Conservation (phyloP, 2,888 invertebrate genomes). For the Hofmannophila pseudospretella region DNA sequence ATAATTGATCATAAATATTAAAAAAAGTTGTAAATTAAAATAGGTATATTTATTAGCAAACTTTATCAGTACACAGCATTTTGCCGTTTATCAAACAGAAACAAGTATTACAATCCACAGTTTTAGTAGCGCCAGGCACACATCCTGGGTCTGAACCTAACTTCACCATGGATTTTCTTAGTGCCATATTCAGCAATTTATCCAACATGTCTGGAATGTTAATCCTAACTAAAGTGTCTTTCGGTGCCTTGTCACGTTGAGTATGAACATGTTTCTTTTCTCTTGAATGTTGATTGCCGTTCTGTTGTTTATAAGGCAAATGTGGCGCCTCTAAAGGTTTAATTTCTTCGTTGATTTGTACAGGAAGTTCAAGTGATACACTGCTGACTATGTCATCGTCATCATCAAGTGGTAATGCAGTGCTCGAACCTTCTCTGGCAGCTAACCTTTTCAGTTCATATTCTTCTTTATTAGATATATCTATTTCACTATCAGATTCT, state of each 20-base stretch:
- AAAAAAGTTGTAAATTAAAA: no score
- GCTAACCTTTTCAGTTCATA: conserved; percentile 8
- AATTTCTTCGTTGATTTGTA: neutral
- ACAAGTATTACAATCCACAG: conserved; percentile 42
- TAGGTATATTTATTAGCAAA: no score
- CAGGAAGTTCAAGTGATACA: conserved; percentile 3
- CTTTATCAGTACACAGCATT: conserved; percentile 42
- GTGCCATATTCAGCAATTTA: conserved; percentile 32
- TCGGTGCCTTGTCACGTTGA: no score
- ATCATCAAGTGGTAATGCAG: conserved; percentile 19
- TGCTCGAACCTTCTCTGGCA: conserved; percentile 11
- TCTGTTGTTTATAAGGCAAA: no score
- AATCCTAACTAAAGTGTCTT: conserved; percentile 17
- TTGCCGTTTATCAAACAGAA: conserved; percentile 52
- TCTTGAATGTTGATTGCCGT: no score
- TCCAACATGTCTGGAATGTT: conserved; percentile 31
- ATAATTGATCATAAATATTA: no score
- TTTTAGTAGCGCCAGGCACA: conserved; percentile 29
- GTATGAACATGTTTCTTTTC: no score
- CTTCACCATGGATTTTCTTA: conserved; percentile 43
- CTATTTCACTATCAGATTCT: conserved; percentile 2
- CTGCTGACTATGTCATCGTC: conserved; percentile 4
- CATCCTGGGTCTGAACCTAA: conserved; percentile 29
- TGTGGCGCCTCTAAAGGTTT: neutral
- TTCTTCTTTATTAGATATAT: neutral